These are phyloP conservation scores for Mesochorus sp. DNA, from an alignment of 2,888 invertebrate species.

Conservation along the genomic window DNA sequence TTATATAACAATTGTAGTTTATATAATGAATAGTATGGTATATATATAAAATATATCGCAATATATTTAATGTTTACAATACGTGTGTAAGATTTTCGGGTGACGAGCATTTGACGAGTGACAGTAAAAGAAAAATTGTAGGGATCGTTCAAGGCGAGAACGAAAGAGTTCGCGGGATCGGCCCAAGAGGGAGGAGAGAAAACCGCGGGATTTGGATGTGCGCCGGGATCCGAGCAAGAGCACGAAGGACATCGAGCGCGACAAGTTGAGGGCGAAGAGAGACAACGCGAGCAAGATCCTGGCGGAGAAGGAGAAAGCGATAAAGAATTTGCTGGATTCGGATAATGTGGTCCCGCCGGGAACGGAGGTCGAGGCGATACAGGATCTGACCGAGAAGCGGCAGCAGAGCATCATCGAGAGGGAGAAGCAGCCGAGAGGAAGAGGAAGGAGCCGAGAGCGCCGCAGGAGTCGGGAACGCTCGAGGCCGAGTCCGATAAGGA, in stretches of 20 bases:
- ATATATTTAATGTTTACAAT: not conserved
- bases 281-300: slow-evolving; percentile 78
- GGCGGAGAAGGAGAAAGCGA: slow-evolving; percentile 80
- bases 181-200: slow-evolving; percentile 72
- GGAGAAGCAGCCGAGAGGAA: slow-evolving; percentile 55
- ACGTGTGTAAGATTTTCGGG: not conserved
- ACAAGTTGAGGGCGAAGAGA: slow-evolving; percentile 77
- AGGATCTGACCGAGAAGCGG: slow-evolving; percentile 75
- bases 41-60: not conserved
- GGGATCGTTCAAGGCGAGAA: slow-evolving; percentile 70
- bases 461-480: slow-evolving; percentile 68
- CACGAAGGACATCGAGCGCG: slow-evolving; percentile 79
- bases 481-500: slow-evolving; percentile 64
- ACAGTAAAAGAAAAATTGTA: slow-evolving; percentile 72
- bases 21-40: not conserved
- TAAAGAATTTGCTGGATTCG: slow-evolving; percentile 78
- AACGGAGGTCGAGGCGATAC: slow-evolving; percentile 78
- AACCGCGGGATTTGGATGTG: slow-evolving; percentile 70
- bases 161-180: slow-evolving; percentile 68
- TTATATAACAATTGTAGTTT: too few relatives aligned
- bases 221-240: slow-evolving; percentile 79
- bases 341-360: slow-evolving; percentile 79
- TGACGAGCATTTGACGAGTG: slow-evolving; percentile 20
- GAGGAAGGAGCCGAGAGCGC: slow-evolving; percentile 65
- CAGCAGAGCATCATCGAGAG: slow-evolving; percentile 69